These are phyloP conservation scores for Oriolus oriolus DNA, from an alignment of 2,113 vertebrate species.

Conservation along the genomic window DNA sequence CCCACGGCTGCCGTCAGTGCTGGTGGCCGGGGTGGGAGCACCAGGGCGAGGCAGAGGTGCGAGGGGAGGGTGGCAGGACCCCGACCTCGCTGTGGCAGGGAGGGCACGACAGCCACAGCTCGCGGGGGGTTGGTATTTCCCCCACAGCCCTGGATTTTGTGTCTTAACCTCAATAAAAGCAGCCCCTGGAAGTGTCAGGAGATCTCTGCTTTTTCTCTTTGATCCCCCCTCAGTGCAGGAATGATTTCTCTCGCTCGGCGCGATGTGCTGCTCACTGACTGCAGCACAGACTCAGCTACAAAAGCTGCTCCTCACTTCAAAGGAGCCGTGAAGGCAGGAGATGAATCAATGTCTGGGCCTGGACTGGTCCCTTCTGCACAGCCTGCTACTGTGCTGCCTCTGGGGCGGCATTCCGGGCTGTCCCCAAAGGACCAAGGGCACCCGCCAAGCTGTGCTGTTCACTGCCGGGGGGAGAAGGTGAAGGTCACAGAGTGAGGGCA, in stretches of 20 bases:
- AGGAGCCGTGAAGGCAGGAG: fast-evolving
- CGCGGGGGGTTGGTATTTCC: background rate
- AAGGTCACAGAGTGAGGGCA: background rate
- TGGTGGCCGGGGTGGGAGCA: background rate
- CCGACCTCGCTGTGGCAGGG: fast-evolving
- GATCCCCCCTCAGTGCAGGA: background rate
- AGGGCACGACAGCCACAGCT: background rate
- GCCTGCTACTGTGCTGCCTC: fast-evolving
- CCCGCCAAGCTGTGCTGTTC: fast-evolving
- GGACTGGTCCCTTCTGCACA: background rate
- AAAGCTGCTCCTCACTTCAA: background rate
- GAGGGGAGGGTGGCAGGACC: background rate
- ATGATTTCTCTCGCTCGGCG: fast-evolving
- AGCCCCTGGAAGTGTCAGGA: background rate
- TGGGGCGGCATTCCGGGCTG: fast-evolving
- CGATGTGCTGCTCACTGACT: background rate
- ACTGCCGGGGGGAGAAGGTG: fast-evolving
- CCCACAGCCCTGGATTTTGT: background rate
- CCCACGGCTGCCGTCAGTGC: fast-evolving
- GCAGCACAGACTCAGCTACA: background rate
- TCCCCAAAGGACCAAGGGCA: background rate
- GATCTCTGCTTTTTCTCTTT: background rate
- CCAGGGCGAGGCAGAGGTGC: background rate
- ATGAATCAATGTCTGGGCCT: fast-evolving
- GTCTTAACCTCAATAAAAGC: background rate